Base-by-base conservation (phyloP, 2,797 vertebrate genomes). In the Melanotaenia maccullochi region DNA sequence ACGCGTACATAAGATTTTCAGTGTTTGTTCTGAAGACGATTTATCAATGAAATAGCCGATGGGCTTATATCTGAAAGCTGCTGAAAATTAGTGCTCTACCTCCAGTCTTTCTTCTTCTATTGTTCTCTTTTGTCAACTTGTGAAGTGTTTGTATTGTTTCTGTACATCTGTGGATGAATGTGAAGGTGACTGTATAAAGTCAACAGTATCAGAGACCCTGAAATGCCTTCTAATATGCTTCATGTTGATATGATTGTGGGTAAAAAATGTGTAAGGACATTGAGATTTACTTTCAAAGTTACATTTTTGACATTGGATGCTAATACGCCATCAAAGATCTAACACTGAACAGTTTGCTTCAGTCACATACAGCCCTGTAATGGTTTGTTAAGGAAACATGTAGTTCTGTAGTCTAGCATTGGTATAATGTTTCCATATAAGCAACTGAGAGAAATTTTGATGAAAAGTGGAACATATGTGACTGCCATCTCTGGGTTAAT, bases 41-140 rank as follows among this genome's bases (percentile, higher is more conserved):
- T 76, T 64, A 70, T 32, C 62, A 63, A 81, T 28, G 24, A 71
- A 74, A 60, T 22, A 82, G 75, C 60, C 83, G 81, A 78, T 47
- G 54, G 57, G 42, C 42, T 67, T 14, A 44, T 25, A 69, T 71
- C 59, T 77, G 61, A 35, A 73, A 38, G 59, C 49, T 4, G 3
- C 20, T 60, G 61, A 74, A 75, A 83, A 89, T 85, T 76, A 82
- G 77, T 87, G 69, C 51, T 56, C 71, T 20, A 60, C 70, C 70
- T 68, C 18, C 30, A 71, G 54, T 38, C 55, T 65, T 56, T 72
- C 51, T 58, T 73, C 9, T 47, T 49, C 44, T 8, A 16, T 38
- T 73, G 14, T 58, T 78, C 25, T 55, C 9, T 38, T 65, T 73
- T 59, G 54, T 75, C 35, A 67, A 30, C 42, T 24, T 36, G 11